Evolutionary conservation across 1,140 invertebrate genomes (phyloP).

Genomic region (Conopomorpha cramerella): DNA sequence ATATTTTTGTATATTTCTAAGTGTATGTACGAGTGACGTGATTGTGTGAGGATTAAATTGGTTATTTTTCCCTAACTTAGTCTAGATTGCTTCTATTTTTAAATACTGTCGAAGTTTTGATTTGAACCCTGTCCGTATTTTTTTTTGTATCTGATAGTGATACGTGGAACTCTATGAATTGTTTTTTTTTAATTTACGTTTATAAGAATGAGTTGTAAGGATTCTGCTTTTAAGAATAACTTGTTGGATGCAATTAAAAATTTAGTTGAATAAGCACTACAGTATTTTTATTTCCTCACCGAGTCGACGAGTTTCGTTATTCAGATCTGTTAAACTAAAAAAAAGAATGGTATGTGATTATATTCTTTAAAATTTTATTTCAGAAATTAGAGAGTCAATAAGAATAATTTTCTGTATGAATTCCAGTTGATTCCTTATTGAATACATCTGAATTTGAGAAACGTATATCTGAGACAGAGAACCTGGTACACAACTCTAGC

Average conservation of each 20-base stretch:
- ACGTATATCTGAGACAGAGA: too few species aligned
- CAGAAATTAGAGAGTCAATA: too few species aligned
- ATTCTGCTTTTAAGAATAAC: constrained; percentile 43
- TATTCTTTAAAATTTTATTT: too few species aligned
- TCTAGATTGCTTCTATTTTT: background rate
- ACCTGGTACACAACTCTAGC: too few species aligned
- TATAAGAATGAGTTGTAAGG: constrained; percentile 46
- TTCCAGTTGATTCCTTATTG: too few species aligned
- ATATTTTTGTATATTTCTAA: background rate
- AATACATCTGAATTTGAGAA: too few species aligned
- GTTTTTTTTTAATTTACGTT: constrained; percentile 40
- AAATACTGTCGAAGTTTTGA: background rate
- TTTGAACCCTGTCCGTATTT: constrained; percentile 36
- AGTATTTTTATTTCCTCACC: constrained; percentile 14
- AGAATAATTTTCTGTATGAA: too few species aligned
- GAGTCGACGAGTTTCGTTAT: background rate
- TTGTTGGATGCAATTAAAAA: constrained; percentile 54
- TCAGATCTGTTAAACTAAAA: background rate
- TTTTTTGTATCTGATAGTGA: constrained; percentile 27
- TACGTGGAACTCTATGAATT: constrained; percentile 31
- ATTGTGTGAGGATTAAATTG: background rate
- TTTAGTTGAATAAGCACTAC: constrained; percentile 30
- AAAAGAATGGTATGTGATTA: constrained; percentile 6
- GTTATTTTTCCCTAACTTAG: background rate
- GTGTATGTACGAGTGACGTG: background rate